Conservation (phyloP, 2,113 vertebrate genomes). For the Lathamus discolor region DNA sequence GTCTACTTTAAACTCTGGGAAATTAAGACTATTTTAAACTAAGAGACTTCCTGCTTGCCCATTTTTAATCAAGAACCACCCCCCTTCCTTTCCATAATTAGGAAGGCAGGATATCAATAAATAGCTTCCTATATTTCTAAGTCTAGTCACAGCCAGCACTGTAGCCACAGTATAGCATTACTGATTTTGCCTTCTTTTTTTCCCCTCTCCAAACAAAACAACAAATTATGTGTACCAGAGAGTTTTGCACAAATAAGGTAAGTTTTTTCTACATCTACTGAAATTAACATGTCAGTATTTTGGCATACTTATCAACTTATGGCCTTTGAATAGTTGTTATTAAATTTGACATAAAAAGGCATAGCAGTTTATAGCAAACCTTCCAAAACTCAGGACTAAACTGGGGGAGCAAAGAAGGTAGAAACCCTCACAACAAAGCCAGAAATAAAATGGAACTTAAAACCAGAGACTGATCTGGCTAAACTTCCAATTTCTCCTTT, state of each 20-base stretch:
- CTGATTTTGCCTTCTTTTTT: neutral
- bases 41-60: neutral
- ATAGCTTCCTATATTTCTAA: neutral
- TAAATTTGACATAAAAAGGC: neutral
- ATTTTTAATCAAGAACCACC: neutral
- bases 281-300: neutral
- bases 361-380: neutral
- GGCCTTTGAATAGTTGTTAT: neutral
- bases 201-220: neutral
- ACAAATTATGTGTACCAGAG: neutral
- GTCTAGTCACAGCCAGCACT: neutral
- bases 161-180: neutral
- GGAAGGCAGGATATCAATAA: neutral
- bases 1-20: neutral
- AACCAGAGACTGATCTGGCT: neutral
- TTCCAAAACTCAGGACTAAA: neutral
- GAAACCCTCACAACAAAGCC: neutral
- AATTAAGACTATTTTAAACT: neutral
- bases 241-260: neutral
- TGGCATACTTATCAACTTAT: neutral
- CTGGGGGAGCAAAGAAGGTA: fast-evolving
- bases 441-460: neutral
- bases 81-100: neutral
- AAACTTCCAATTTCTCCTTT: neutral
- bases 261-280: neutral